A percentile compares a stretch with the other conserved stretches of the same genome.
phyloP scores from a whole-genome alignment of 2,888 invertebrate species.

The Axea sp. region DNA sequence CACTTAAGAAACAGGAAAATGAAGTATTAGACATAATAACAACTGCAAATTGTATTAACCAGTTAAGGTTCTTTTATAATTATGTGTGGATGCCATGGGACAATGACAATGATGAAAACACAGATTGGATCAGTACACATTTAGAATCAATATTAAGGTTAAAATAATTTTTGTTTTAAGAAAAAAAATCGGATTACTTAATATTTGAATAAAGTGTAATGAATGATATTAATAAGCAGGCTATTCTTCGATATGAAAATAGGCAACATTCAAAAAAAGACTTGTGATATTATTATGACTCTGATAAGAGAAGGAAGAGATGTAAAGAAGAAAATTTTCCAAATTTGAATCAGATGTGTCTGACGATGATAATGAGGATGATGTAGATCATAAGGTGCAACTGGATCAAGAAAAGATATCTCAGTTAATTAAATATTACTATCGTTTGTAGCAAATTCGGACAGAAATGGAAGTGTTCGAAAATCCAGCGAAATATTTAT shows the following conservation, averaged over 20 bases:
- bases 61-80: constrained; percentile 84
- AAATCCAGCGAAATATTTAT: no score
- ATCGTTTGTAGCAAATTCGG: constrained; percentile 82
- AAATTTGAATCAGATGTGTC: constrained; percentile 78
- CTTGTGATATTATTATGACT: constrained; percentile 81
- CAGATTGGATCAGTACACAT: constrained; percentile 82
- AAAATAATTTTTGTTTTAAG: no score
- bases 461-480: constrained; percentile 83
- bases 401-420: constrained; percentile 77
- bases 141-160: constrained; percentile 80
- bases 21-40: constrained; percentile 81
- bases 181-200: no score
- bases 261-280: constrained; percentile 80
- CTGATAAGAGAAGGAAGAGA: constrained; percentile 81
- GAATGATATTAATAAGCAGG: no score
- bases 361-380: no score
- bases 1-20: constrained; percentile 83
- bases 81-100: constrained; percentile 88
- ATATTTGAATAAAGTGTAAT: no score
- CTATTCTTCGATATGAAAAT: constrained; percentile 83
- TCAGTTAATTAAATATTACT: constrained; percentile 81
- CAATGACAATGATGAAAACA: constrained; percentile 82
- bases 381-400: constrained; percentile 63
- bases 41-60: constrained; percentile 84
- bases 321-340: constrained; percentile 80